Conservation (phyloP, 1,140 invertebrate genomes). For the Drosophila novamexicana region DNA sequence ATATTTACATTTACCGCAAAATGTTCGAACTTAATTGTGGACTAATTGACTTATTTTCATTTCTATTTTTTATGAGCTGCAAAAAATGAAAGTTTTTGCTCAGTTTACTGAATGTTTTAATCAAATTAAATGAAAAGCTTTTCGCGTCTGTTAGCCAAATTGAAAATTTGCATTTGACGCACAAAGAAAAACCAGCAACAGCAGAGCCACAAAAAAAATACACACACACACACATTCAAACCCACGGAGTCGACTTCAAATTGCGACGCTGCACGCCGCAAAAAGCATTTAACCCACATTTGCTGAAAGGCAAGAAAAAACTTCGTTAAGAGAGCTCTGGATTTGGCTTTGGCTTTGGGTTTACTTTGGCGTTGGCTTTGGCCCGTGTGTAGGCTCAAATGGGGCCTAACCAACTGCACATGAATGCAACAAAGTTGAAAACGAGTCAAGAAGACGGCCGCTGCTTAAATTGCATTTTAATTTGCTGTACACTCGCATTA, state of each 20-base stretch:
- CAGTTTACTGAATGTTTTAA: constrained; percentile 61
- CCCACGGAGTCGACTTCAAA: constrained; percentile 2
- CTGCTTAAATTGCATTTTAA: constrained; percentile 75
- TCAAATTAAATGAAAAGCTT: constrained; percentile 73
- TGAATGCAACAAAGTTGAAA: constrained; percentile 37
- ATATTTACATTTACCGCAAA: constrained; percentile 43
- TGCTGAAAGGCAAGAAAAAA: constrained; percentile 42
- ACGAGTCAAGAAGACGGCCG: constrained; percentile 36
- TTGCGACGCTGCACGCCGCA: constrained; percentile 50
- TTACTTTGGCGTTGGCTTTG: constrained; percentile 35
- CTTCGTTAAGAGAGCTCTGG: constrained; percentile 58
- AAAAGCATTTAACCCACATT: constrained; percentile 81
- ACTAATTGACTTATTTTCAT: constrained; percentile 67
- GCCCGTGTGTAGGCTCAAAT: constrained; percentile 45
- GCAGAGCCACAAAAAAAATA: constrained; percentile 11
- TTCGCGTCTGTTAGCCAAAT: constrained; percentile 48
- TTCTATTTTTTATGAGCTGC: constrained; percentile 24
- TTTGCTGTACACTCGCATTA: constrained; percentile 68
- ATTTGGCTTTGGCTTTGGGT: constrained; percentile 18
- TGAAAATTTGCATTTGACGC: constrained; percentile 65
- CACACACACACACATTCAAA: not conserved
- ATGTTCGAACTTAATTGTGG: constrained; percentile 56
- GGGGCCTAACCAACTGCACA: constrained; percentile 25
- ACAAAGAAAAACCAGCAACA: constrained; percentile 20
- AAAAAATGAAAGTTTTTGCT: constrained; percentile 37